These are phyloP conservation scores for Schizaphis graminum DNA, from an alignment of 2,888 invertebrate species.

Conservation along the genomic window DNA sequence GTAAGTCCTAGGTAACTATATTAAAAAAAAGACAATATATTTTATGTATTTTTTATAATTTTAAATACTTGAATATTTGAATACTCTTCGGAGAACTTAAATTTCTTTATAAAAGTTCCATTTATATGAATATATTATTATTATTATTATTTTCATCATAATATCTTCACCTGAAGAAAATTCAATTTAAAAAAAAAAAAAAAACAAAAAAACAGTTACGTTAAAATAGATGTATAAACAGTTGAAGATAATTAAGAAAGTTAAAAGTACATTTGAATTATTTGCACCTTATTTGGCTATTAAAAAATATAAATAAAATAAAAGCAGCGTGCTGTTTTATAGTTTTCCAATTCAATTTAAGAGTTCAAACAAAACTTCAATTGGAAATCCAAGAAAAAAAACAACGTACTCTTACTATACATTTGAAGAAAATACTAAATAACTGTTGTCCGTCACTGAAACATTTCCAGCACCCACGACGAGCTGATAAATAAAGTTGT, in stretches of 20 bases:
- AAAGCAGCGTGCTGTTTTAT: neutral
- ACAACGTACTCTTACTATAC: neutral
- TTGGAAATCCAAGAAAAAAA: neutral
- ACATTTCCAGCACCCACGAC: conserved; percentile 12
- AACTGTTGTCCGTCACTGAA: conserved; percentile 21
- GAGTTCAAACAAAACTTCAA: conserved; percentile 47
- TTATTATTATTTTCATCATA: neutral
- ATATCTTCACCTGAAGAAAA: neutral
- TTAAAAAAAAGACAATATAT: neutral
- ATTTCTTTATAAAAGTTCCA: neutral
- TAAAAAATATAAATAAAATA: neutral
- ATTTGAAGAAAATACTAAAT: conserved; percentile 25
- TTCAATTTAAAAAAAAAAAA: neutral
- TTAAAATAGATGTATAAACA: neutral
- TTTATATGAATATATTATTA: neutral
- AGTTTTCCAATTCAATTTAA: conserved; percentile 47
- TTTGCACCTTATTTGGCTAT: conserved; percentile 19
- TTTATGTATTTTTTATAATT: neutral
- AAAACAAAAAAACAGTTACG: neutral
- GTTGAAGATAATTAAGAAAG: conserved; percentile 30
- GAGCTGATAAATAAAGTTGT: conserved; percentile 52
- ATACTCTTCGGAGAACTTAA: neutral
- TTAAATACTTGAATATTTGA: neutral
- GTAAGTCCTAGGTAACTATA: neutral
- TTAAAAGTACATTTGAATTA: conserved; percentile 9